Conservation (phyloP, 2,797 vertebrate genomes). For the Cossypha polioptera region DNA sequence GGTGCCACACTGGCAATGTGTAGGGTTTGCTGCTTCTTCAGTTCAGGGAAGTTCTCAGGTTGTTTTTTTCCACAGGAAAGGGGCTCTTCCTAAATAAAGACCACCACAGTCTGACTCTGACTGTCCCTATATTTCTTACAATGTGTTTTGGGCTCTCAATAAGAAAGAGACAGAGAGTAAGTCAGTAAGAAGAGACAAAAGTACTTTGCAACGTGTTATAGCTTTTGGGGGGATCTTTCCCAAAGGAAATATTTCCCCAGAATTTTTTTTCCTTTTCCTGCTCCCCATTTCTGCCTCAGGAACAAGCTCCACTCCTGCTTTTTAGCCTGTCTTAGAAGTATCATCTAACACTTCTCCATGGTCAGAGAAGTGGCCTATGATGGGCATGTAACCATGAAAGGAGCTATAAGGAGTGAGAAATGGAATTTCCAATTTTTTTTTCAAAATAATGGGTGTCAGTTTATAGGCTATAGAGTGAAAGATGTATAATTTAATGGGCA, state of each 20-base stretch:
- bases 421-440: not conserved
- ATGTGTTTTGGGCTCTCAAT: not conserved
- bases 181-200: not conserved
- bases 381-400: not conserved
- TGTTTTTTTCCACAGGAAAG: not conserved
- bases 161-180: not conserved
- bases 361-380: not conserved
- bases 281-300: not conserved
- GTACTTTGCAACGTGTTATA: not conserved
- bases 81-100: not conserved
- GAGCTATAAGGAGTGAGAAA: not conserved
- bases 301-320: not conserved
- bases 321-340: not conserved
- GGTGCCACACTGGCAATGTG: not conserved
- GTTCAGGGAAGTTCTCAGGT: not conserved
- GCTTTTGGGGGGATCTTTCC: not conserved
- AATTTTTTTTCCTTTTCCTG: not conserved
- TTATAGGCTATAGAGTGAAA: not conserved
- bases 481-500: not conserved
- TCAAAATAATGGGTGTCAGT: not conserved
- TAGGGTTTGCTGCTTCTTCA: not conserved
- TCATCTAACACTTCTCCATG: not conserved
- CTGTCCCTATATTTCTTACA: not conserved
- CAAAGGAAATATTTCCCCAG: not conserved
- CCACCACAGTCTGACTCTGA: not conserved